Base-by-base conservation (phyloP, 2,888 invertebrate species). In the Caenorhabditis drosophilae region DNA sequence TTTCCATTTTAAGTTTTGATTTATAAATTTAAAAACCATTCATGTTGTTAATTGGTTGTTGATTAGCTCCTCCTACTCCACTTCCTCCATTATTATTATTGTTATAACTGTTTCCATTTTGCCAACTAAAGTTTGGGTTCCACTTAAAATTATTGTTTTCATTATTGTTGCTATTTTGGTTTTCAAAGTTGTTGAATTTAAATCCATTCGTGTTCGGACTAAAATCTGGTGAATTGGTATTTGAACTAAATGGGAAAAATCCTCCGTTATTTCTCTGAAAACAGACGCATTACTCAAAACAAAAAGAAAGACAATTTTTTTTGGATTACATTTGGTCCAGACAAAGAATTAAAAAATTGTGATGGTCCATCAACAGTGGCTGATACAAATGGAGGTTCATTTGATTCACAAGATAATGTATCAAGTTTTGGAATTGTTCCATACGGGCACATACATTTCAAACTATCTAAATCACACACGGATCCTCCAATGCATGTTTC, bases 401-500 rank as follows among this genome's bases (percentile, higher is more conserved):
- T 54, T 3, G 68, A 61, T 55, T 68, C 70, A 54, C 81, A 81
- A 41, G 79, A 81, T 36, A 81, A 59, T 2, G 78, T 81, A 42
- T 80, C 80, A 26, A 82, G 57, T 41, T 81, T 69, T 22, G 80
- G 79, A 26, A 73, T 69, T 2, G 79, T 79, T 20, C 82, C 82
- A 40, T 71, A 76, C 16, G 82, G 82, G 40, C 82, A 82, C 47
- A 82, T 76, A 61, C 82, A 76, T 40, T 63, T 64, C 18, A 59
- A 61, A n/a, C 73, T 56, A 35, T 72, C 70, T 47, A 73, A 61
- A 49, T 81, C 80, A 50, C 83, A 83, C 36, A 82, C 78, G 16
- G 81, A 80, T 18, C 80, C 80, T 9, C 82, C 82, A 45, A 82
- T 82, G 59, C 82, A 82, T 31, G 75, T 74, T 58, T 82, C 81